Evolutionary conservation across 2,797 vertebrate species (phyloP).

Genomic region (Champsocephalus gunnari): DNA sequence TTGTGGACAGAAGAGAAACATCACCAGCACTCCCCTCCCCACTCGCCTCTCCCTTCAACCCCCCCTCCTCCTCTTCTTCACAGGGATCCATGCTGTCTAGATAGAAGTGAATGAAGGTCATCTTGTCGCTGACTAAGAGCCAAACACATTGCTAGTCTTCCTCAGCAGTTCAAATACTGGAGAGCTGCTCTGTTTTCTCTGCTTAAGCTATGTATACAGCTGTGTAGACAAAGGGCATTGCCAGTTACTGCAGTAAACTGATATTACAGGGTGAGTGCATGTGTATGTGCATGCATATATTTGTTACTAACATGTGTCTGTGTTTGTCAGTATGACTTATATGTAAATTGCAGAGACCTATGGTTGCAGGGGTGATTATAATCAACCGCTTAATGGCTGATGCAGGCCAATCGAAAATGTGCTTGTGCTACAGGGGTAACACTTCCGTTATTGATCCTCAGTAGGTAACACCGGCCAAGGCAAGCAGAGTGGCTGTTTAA

Average conservation of each 20-base stretch:
- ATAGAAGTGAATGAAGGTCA: conserved; percentile 76
- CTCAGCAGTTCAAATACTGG: conserved; percentile 64
- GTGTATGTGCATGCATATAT: conserved; percentile 28
- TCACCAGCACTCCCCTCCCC: conserved; percentile 16
- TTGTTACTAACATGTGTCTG: conserved; percentile 20
- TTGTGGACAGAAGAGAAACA: conserved; percentile 57
- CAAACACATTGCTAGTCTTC: conserved; percentile 59
- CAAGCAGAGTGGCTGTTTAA: conserved; percentile 18
- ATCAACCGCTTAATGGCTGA: conserved; percentile 56
- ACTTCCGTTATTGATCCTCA: conserved; percentile 47
- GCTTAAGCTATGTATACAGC: conserved; percentile 61
- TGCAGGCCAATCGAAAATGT: conserved; percentile 38
- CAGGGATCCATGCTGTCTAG: conserved; percentile 60
- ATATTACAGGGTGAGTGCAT: conserved; percentile 27
- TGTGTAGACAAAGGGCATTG: conserved; percentile 60
- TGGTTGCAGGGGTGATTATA: conserved; percentile 50
- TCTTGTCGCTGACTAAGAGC: conserved; percentile 63
- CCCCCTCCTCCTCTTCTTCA: conserved; percentile 44
- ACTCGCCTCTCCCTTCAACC: conserved; percentile 7
- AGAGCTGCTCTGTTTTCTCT: conserved; percentile 43
- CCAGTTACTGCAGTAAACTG: conserved; percentile 47
- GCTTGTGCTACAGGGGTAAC: conserved; percentile 33
- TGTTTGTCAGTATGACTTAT: conserved; percentile 10
- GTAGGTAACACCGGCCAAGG: conserved; percentile 7
- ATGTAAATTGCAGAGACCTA: conserved; percentile 49